phyloP scores from a whole-genome alignment of 2,888 invertebrate species.

The Caenorhabditis sulstoni region DNA sequence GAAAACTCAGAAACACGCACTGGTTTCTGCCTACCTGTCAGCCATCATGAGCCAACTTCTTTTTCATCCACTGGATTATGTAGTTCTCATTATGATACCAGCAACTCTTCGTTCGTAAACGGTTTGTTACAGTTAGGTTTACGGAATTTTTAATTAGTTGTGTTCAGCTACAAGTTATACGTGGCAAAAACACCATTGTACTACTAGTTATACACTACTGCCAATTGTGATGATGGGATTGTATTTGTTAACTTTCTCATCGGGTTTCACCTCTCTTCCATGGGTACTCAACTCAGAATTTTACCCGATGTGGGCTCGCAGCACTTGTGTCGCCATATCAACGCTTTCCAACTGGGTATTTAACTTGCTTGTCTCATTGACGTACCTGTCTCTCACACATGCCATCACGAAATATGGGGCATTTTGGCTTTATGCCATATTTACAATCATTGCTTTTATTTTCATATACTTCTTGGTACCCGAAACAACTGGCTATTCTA shows the following conservation, averaged over 20 bases:
- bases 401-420: slow-evolving; percentile 80
- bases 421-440: slow-evolving; percentile 83
- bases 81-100: slow-evolving; percentile 10
- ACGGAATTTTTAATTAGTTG: too few species aligned
- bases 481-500: slow-evolving; percentile 83
- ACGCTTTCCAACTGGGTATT: slow-evolving; percentile 83
- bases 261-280: slow-evolving; percentile 81
- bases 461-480: slow-evolving; percentile 82
- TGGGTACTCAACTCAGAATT: slow-evolving; percentile 84
- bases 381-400: slow-evolving; percentile 82
- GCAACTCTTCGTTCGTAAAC: slow-evolving; percentile 27
- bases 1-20: slow-evolving; percentile 36
- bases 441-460: slow-evolving; percentile 82
- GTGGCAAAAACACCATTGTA: slow-evolving; percentile 59
- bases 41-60: slow-evolving; percentile 30
- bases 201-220: slow-evolving; percentile 80
- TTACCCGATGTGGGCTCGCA: slow-evolving; percentile 83
- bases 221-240: slow-evolving; percentile 78
- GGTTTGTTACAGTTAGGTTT: too few species aligned
- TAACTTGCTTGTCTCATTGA: slow-evolving; percentile 83
- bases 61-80: slow-evolving; percentile 46
- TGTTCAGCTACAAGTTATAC: slow-evolving; percentile 27
- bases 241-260: slow-evolving; percentile 71
- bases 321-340: slow-evolving; percentile 81
- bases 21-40: slow-evolving; percentile 56